Conservation (phyloP, 2,797 vertebrate genomes). For the Caiman crocodilus region DNA sequence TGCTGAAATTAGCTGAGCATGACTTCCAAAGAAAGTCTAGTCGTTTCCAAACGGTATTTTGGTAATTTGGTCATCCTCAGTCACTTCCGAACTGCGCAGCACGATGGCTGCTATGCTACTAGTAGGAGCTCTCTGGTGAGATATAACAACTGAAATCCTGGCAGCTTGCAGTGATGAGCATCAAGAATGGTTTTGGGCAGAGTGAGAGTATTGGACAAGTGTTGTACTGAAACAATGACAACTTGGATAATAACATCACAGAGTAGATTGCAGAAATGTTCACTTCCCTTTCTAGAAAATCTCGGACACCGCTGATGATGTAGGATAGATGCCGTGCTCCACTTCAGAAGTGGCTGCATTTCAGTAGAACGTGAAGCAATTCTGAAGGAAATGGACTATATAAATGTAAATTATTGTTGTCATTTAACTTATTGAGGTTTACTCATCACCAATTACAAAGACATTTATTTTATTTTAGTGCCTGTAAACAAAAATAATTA, state of each 20-base stretch:
- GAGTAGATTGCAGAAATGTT: neutral
- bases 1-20: neutral
- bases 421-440: slow-evolving; percentile 15
- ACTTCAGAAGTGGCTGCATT: neutral
- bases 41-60: neutral
- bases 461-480: slow-evolving; percentile 15
- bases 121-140: neutral
- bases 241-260: neutral
- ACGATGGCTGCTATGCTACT: neutral
- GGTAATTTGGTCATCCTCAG: neutral
- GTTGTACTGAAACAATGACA: neutral
- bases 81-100: neutral
- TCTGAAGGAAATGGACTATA: slow-evolving; percentile 35
- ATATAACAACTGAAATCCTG: neutral
- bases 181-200: neutral
- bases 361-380: neutral
- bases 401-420: slow-evolving; percentile 52
- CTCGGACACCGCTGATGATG: neutral
- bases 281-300: neutral
- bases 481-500: slow-evolving; percentile 31
- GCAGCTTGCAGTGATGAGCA: neutral
- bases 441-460: slow-evolving; percentile 3
- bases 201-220: neutral
- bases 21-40: neutral
- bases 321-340: neutral